Conservation (phyloP, 2,113 vertebrate species). For the Craseonycteris thonglongyai region DNA sequence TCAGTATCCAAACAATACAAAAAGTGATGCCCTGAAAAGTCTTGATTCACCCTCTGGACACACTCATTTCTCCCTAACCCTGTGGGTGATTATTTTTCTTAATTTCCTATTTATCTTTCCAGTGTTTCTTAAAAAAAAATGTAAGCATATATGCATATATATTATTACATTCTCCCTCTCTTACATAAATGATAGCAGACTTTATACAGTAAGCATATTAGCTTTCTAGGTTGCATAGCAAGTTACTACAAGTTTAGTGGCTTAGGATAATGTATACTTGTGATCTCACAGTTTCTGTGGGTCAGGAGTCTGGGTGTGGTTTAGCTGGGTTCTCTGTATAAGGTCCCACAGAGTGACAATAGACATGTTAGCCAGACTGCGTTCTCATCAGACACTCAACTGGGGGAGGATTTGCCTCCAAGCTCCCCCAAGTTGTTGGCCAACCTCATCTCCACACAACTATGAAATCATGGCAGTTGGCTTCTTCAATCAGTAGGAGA, state of each 20-base stretch:
- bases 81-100: neutral
- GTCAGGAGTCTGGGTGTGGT: neutral
- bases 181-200: neutral
- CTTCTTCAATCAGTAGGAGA: neutral
- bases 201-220: neutral
- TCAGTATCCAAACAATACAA: neutral
- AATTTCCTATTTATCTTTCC: neutral
- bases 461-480: neutral
- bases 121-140: neutral
- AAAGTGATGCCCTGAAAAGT: neutral
- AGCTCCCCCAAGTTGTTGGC: too few relatives aligned
- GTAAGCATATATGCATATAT: neutral
- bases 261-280: neutral
- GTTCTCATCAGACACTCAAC: neutral
- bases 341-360: neutral
- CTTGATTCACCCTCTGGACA: accelerated
- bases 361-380: neutral
- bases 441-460: too few relatives aligned
- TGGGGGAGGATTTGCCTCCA: neutral
- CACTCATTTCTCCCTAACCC: neutral
- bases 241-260: neutral
- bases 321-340: neutral
- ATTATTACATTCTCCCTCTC: neutral
- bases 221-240: neutral
- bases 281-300: neutral